These are phyloP conservation scores for Colossoma macropomum DNA, from an alignment of 2,113 vertebrate genomes.

Conservation along the genomic window DNA sequence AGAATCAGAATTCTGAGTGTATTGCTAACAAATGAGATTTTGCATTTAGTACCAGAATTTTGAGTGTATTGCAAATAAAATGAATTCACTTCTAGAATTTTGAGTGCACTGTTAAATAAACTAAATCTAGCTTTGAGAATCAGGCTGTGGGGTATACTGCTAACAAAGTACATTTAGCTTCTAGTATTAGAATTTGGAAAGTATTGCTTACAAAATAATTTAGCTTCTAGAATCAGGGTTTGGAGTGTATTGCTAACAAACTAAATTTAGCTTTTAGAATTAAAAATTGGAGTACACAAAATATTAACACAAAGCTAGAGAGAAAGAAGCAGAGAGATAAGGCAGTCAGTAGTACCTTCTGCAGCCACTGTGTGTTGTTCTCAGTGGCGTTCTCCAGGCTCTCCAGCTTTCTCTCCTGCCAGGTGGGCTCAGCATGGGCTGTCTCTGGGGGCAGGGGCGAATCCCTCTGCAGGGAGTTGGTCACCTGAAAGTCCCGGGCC, in stretches of 20 bases:
- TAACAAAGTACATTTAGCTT: no score
- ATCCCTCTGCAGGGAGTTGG: constrained; percentile 81
- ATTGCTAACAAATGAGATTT: no score
- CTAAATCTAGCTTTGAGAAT: no score
- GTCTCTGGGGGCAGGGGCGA: constrained; percentile 64
- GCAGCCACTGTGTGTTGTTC: constrained; percentile 86
- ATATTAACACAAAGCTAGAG: neutral
- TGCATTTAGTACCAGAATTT: no score
- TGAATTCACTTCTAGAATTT: no score
- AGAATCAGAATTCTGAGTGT: no score
- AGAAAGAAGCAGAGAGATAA: neutral
- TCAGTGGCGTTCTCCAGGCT: constrained; percentile 79
- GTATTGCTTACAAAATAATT: no score
- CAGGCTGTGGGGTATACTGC: no score
- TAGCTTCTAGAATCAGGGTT: no score
- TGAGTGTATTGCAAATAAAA: no score
- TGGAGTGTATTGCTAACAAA: neutral
- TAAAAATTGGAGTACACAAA: neutral
- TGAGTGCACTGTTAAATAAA: no score
- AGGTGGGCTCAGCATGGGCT: constrained; percentile 63
- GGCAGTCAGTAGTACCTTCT: constrained; percentile 75
- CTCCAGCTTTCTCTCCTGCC: constrained; percentile 77
- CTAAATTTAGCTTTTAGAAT: neutral
- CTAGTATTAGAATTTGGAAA: no score
- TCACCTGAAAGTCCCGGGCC: constrained; percentile 71